Percentiles rank a stretch among this genome's conserved stretches.
Conservation (phyloP, 2,797 vertebrate species). For the Sebastiscus tertius region DNA sequence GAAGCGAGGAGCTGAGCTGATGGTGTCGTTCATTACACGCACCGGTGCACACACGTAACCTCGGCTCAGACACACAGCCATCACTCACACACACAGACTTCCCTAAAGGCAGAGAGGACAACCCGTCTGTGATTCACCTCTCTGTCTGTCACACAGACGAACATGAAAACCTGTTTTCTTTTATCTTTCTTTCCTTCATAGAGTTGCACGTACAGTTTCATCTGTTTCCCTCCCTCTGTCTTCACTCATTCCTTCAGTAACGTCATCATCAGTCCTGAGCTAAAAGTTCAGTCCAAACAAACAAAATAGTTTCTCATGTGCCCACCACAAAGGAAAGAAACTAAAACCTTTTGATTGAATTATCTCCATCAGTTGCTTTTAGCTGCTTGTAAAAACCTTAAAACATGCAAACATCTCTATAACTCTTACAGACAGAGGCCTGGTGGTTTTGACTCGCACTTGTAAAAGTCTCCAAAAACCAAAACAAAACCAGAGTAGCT, state of each 20-base stretch:
- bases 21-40: conserved; percentile 82
- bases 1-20: conserved; percentile 26
- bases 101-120: conserved; percentile 47
- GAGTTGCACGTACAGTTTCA: not conserved
- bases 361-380: conserved; percentile 29
- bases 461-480: not conserved
- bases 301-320: conserved; percentile 9
- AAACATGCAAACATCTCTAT: conserved; percentile 9
- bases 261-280: not conserved
- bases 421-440: not conserved
- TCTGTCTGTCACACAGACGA: conserved; percentile 21
- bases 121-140: conserved; percentile 53
- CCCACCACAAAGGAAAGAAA: not conserved
- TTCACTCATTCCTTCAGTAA: not conserved
- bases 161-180: not conserved
- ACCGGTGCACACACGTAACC: conserved; percentile 75
- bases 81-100: conserved; percentile 52
- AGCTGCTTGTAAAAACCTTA: conserved; percentile 43
- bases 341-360: not conserved
- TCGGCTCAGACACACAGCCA: conserved; percentile 63
- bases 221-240: not conserved
- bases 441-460: not conserved
- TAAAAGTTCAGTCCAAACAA: conserved; percentile 1
- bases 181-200: not conserved
- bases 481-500: not conserved